Percentiles rank a stretch among this genome's conserved stretches.
Evolutionary conservation across 92 coral and sea anemone species (phyloP).

Genomic region (Epizoanthus scotinus): DNA sequence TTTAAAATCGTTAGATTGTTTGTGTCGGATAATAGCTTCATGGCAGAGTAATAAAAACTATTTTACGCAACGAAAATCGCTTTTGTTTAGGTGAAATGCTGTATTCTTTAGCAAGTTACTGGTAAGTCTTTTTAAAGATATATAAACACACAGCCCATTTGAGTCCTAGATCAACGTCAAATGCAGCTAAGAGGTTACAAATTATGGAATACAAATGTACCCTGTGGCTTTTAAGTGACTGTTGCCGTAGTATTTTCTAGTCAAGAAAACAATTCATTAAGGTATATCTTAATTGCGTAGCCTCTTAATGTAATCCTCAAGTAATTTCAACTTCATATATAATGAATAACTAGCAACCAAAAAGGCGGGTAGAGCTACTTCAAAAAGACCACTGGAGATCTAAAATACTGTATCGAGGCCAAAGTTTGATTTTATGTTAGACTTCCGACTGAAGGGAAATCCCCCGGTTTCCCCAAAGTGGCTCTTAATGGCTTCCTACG

Average conservation of each 20-base stretch:
- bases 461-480: not conserved
- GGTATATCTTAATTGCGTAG: constrained; percentile 59
- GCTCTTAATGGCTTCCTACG: not conserved
- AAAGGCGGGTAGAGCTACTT: constrained; percentile 32
- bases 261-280: constrained; percentile 56
- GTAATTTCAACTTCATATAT: constrained; percentile 61
- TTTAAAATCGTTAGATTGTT: not conserved
- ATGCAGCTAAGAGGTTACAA: constrained; percentile 21
- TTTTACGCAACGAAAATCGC: constrained; percentile 16
- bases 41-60: constrained; percentile 19
- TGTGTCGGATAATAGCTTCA: constrained; percentile 13
- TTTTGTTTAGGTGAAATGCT: constrained; percentile 18
- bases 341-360: constrained; percentile 53
- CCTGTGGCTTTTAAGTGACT: constrained; percentile 15
- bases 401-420: not conserved
- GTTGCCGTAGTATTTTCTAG: constrained; percentile 37
- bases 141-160: constrained; percentile 18
- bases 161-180: not conserved
- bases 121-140: constrained; percentile 4
- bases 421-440: constrained; percentile 12
- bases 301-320: constrained; percentile 61
- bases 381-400: constrained; percentile 13
- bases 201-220: not conserved
- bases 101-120: constrained; percentile 27
- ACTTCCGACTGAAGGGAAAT: not conserved